Evolutionary conservation across 2,888 invertebrate species (phyloP).

Genomic region (Unio delphinus): DNA sequence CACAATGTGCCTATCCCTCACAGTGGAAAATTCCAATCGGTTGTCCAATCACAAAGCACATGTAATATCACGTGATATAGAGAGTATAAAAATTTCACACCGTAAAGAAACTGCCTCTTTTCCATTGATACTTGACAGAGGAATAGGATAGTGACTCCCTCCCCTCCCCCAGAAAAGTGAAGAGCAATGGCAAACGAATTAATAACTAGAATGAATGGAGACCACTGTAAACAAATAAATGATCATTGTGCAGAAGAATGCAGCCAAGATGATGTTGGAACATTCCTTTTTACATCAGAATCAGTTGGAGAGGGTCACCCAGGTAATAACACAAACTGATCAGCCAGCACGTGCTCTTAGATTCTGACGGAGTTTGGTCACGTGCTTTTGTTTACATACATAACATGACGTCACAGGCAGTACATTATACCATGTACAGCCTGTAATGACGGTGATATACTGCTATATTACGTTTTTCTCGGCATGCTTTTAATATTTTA

Average conservation of each 20-base stretch:
- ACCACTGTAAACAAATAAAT: constrained; percentile 58
- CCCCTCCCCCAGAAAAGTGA: too few species aligned
- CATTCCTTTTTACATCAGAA: constrained; percentile 71
- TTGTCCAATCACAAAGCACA: neutral
- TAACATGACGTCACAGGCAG: neutral
- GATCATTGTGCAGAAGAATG: constrained; percentile 63
- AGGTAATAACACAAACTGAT: constrained; percentile 44
- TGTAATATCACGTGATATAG: constrained; percentile 28
- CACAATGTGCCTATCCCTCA: too few species aligned
- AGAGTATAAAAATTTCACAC: constrained; percentile 33
- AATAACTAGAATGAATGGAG: constrained; percentile 27
- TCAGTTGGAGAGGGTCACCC: constrained; percentile 73
- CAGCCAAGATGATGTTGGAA: constrained; percentile 63
- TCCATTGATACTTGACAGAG: constrained; percentile 39
- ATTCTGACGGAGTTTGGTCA: constrained; percentile 12
- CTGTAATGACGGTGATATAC: too few species aligned
- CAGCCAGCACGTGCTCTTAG: neutral
- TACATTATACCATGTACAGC: too few species aligned
- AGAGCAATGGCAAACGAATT: constrained; percentile 18
- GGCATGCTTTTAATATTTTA: too few species aligned
- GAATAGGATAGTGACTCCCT: constrained; percentile 18
- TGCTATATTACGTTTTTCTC: too few species aligned
- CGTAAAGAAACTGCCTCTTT: constrained; percentile 52
- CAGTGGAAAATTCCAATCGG: too few species aligned
- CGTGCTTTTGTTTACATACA: constrained; percentile 40